Conservation (phyloP, 2,113 vertebrate species). For the Charadrius vociferus region DNA sequence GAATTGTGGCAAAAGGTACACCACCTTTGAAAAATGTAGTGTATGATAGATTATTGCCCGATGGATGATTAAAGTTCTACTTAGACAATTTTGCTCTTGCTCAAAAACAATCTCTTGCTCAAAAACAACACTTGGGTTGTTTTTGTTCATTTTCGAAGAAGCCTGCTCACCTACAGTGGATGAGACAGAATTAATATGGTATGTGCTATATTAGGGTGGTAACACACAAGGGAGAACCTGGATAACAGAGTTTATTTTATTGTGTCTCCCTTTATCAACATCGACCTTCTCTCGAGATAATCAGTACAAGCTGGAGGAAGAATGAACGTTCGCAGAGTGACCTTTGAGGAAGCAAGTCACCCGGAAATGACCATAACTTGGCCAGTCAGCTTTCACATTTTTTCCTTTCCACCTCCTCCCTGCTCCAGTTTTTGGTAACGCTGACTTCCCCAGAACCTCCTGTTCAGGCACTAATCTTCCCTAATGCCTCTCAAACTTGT, state of each 20-base stretch:
- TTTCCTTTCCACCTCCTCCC: background rate
- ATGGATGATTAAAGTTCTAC: background rate
- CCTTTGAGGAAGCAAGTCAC: conserved; percentile 82
- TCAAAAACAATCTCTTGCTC: too few species aligned
- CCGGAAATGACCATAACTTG: conserved; percentile 73
- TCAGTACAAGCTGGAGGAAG: conserved; percentile 78
- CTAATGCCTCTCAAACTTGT: conserved; percentile 75
- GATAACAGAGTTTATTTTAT: conserved; percentile 76
- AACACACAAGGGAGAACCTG: conserved; percentile 22
- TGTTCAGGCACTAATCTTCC: conserved; percentile 63
- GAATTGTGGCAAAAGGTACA: background rate
- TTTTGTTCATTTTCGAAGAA: conserved; percentile 19
- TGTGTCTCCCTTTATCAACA: conserved; percentile 81
- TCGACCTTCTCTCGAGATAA: conserved; percentile 74
- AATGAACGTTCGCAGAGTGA: conserved; percentile 71
- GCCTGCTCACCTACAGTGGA: background rate
- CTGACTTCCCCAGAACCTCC: conserved; percentile 55
- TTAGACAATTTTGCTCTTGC: background rate
- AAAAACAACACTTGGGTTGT: background rate
- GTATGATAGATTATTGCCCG: background rate
- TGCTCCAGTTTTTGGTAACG: conserved; percentile 27
- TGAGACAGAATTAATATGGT: background rate
- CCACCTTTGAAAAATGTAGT: background rate
- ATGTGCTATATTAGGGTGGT: background rate
- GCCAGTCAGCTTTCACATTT: conserved; percentile 63